Base-by-base conservation (phyloP, 1,140 invertebrate species). In the Lutraria rhynchaena region DNA sequence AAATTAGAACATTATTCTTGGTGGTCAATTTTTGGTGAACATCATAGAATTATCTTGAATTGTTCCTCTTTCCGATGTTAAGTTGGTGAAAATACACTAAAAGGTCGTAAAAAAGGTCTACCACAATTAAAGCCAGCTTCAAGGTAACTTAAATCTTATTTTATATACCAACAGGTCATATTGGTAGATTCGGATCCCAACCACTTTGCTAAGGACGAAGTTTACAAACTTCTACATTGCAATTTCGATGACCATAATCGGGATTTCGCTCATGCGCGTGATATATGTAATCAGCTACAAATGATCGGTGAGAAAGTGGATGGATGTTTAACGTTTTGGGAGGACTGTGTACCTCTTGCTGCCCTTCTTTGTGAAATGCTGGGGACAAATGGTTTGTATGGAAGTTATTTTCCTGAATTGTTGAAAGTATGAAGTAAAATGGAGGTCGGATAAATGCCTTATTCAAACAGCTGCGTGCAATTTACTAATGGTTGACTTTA, bases 251-350 rank as follows among this genome's bases (percentile, higher is more conserved):
- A 87, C 57, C 83, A 86, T 60, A 78, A 44, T n/a, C 31, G 76
- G 24, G 85, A 85, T 33, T 37, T 71, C 0, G 4, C 37, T 0
- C 76, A 85, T 69, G 83, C 87, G 15, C 33, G 37, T 15, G 58
- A 77, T 4, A 88, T 88, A 24, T 78, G 81, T n/a, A 46, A 85
- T 22, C 58, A 81, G 15, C 61, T 88, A 0, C 33, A 71, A 29
- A 19, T 65, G 3, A 27, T 37, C 4, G 35, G 69, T 0, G 37
- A 84, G 3, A 19, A 49, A 1, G 57, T 83, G 3, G 83, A 88
- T 57, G 87, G 87, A 0, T 88, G 87, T 69, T 11, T 82, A 9
- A 86, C 87, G 2, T 85, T 88, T 55, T 86, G 83, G 84, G 87
- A 88, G 46, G 87, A 87, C 31, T 85, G 82, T 69, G 82, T 69